These are phyloP conservation scores for Hecatera dysodea DNA, from an alignment of 2,888 invertebrate species.

Conservation along the genomic window DNA sequence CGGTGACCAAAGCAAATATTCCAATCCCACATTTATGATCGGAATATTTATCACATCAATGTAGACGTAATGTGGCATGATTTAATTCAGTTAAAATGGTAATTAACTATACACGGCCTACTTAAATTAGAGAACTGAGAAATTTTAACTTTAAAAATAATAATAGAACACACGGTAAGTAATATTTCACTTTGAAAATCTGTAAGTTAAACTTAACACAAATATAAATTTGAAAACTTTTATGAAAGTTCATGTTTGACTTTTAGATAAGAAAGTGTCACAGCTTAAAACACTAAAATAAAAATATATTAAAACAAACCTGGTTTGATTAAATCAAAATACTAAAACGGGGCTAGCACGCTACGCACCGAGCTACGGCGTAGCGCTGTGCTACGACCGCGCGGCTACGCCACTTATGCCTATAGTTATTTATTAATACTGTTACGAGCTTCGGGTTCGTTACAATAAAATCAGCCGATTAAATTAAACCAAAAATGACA, in stretches of 20 bases:
- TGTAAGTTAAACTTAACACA: constrained; percentile 14
- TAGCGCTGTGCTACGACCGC: constrained; percentile 24
- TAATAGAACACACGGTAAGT: background rate
- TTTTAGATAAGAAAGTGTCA: constrained; percentile 14
- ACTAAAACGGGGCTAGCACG: background rate
- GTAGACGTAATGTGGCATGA: background rate
- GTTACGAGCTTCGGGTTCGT: too few relatives aligned
- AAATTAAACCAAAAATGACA: too few relatives aligned
- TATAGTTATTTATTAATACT: too few relatives aligned
- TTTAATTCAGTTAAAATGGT: background rate
- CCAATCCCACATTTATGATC: background rate
- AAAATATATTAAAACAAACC: constrained; percentile 12
- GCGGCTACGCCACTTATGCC: background rate
- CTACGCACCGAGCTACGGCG: constrained; percentile 38
- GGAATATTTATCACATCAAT: background rate
- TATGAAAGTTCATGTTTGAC: background rate
- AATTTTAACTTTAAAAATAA: background rate
- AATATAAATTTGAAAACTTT: background rate
- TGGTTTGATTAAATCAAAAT: constrained; percentile 12
- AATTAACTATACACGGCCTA: too few relatives aligned
- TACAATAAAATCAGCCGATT: too few relatives aligned
- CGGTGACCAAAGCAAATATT: background rate
- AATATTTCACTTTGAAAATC: background rate
- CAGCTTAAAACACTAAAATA: background rate
- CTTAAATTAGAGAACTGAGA: background rate